A percentile compares a stretch with the other conserved stretches of the same genome.
These are phyloP conservation scores for Empis stercorea DNA, from an alignment of 2,888 invertebrate genomes.

Conservation along the genomic window DNA sequence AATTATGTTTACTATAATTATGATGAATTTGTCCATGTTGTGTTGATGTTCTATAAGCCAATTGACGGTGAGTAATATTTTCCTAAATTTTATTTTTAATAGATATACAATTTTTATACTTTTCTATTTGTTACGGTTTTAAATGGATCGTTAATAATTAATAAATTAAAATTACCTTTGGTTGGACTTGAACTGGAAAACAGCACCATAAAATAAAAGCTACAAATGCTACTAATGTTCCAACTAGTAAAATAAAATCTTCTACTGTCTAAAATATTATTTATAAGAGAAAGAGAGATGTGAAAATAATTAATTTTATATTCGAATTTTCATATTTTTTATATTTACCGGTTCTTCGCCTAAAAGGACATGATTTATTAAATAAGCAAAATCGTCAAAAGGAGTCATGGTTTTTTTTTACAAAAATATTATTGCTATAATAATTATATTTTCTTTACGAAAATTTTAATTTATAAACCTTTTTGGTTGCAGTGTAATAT, in stretches of 20 bases:
- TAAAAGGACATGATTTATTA: conserved; percentile 44
- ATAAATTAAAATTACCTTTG: conserved; percentile 28
- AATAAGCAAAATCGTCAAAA: conserved; percentile 46
- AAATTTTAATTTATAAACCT: too few relatives aligned
- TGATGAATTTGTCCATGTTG: conserved; percentile 26
- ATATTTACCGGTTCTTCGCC: conserved; percentile 47
- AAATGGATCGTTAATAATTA: too few relatives aligned
- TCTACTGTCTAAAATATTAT: conserved; percentile 40
- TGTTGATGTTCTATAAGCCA: conserved; percentile 32
- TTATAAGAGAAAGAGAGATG: background rate
- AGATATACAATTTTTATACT: background rate
- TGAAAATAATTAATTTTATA: background rate
- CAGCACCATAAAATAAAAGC: conserved; percentile 52
- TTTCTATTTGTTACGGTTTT: too few relatives aligned
- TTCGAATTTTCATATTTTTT: too few relatives aligned
- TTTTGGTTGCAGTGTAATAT: too few relatives aligned
- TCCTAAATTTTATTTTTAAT: conserved; percentile 20
- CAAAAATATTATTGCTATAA: too few relatives aligned
- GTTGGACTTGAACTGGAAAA: conserved; percentile 40
- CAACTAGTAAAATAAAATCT: conserved; percentile 47
- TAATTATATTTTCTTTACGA: too few relatives aligned
- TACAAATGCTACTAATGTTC: conserved; percentile 48
- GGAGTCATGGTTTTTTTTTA: conserved; percentile 37
- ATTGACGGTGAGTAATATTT: conserved; percentile 31
- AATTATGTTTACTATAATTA: conserved; percentile 23